These are phyloP conservation scores for Eulacestoma nigropectus DNA, from an alignment of 2,113 vertebrate species.

Conservation along the genomic window DNA sequence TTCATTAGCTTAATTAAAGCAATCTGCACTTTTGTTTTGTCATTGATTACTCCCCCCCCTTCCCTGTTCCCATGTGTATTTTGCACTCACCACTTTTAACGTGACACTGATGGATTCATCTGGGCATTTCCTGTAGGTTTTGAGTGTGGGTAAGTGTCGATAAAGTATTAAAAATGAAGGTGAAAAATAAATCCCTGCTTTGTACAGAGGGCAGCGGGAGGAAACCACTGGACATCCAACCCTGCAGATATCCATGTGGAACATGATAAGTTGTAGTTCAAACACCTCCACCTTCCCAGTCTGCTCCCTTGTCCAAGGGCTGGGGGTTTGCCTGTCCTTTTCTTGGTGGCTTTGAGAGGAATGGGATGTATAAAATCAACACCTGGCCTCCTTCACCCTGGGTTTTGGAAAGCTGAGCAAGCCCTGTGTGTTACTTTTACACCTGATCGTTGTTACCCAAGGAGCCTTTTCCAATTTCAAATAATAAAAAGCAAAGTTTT, in stretches of 20 bases:
- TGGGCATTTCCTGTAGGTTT: background rate
- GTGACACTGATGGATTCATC: background rate
- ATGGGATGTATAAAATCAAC: background rate
- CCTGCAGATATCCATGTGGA: background rate
- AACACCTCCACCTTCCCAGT: background rate
- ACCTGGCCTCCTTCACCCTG: background rate
- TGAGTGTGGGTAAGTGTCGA: background rate
- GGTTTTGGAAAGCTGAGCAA: background rate
- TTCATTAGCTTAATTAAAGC: conserved; percentile 29
- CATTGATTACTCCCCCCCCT: background rate
- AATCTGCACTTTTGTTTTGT: conserved; percentile 25
- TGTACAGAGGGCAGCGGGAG: background rate
- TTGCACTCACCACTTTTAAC: conserved; percentile 18
- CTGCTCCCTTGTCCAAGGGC: background rate
- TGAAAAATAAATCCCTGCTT: background rate
- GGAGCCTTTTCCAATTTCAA: conserved; percentile 53
- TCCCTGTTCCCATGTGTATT: background rate
- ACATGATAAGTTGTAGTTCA: rapidly evolving
- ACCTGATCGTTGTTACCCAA: conserved; percentile 29
- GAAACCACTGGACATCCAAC: background rate
- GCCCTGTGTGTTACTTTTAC: conserved; percentile 1
- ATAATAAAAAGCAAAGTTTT: conserved; percentile 56
- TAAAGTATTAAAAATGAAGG: background rate
- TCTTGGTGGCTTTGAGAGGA: background rate
- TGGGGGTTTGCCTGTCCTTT: background rate